Percentiles rank a stretch among this genome's conserved stretches.
phyloP scores from a whole-genome alignment of 2,113 vertebrate species.

The mouse (Mus musculus) region GRCm39 chr5:75022501-75023000 shows the following conservation, averaged over 20 bases:
- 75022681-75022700: not conserved
- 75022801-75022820: not conserved
- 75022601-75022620: not conserved
- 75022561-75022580: not conserved
- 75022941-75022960: not conserved
- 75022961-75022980: not conserved
- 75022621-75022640: not conserved
- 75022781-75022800: constrained; percentile 8
- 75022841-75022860: not conserved
- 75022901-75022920: not conserved
- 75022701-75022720: not conserved
- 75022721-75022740: not conserved
- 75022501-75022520: not conserved
- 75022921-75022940: not conserved
- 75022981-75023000: not conserved
- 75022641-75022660: not conserved
- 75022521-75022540: not conserved
- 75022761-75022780: not conserved
- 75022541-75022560: not conserved
- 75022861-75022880: not conserved
- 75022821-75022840: not conserved
- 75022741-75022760: not conserved
- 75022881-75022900: not conserved
- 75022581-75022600: not conserved
- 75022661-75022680: not conserved